Base-by-base conservation (phyloP, 1,140 invertebrate species). In the Euwallacea similis region DNA sequence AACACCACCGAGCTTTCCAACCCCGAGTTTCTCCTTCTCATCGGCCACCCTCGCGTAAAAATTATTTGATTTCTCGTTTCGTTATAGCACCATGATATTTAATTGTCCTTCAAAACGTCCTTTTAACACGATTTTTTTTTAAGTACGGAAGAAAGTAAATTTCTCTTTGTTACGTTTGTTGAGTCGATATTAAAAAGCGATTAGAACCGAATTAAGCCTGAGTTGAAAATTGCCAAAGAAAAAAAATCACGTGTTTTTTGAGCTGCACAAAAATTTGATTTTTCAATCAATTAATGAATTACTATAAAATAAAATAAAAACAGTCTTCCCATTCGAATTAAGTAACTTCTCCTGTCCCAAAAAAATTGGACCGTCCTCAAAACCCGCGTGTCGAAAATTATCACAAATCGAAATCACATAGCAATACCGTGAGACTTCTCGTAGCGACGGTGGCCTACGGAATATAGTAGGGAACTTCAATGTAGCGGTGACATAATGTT, bases 1-100 rank as follows among this genome's bases (percentile, higher is more conserved):
- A 63, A 42, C 64, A 75, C 74, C 60, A 59, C 69, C 71, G 64
- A 72, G 58, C 55, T 63, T 71, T 8, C 68, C 46, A 59, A 71
- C 42, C 13, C 33, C 46, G 46, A 50, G 9, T 50, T 50, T 50
- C 46, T 54, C 53, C 55, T 66, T 66, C 21, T 66, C 70, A 66
- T 72, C 70, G 44, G 70, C 70, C 70, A 72, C 63, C 61, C 54
- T 71, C n/a, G 50, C 44, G 42, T 11, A 16, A 61, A 47, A 64
- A 56, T 9, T 11, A 66, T n/a, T 66, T 21, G 21, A 3, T 58
- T 21, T 50, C 47, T 43, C 21, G 21, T 33, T 21, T 10, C 13
- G 8, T 70, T 70, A 70, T 70, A 70, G 61, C 68, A 70, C 60
- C 68, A 70, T 63, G 10, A 16, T 53, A 61, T 46, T 68, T 43